A percentile compares a stretch with the other conserved stretches of the same genome.
Conservation (phyloP, 1,140 invertebrate genomes). For the Oreohelix idahoensis region DNA sequence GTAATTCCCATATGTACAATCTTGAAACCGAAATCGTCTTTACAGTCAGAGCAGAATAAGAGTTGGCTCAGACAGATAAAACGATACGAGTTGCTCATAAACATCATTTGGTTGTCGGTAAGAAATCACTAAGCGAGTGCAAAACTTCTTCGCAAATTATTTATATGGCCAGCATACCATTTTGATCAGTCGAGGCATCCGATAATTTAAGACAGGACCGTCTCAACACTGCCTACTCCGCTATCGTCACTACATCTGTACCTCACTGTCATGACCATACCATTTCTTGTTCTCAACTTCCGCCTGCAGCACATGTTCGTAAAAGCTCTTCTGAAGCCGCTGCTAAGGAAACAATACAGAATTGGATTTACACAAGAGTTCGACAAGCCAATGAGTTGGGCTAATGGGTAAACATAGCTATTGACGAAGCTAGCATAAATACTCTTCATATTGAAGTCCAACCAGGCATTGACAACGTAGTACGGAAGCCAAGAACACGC, state of each 20-base stretch:
- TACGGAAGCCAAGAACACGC: constrained; percentile 63
- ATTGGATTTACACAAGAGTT: constrained; percentile 68
- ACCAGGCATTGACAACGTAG: constrained; percentile 59
- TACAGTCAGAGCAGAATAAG: no score
- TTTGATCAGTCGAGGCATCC: no score
- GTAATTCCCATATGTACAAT: no score
- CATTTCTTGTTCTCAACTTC: constrained; percentile 31
- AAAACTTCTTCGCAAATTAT: no score
- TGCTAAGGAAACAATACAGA: constrained; percentile 68
- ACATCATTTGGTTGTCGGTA: no score
- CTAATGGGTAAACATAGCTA: constrained; percentile 70
- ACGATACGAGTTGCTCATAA: no score
- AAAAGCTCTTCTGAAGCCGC: constrained; percentile 64
- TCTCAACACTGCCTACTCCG: constrained; percentile 46
- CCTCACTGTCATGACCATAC: constrained; percentile 38
- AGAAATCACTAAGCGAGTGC: no score
- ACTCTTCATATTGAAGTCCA: constrained; percentile 54
- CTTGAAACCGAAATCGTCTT: no score
- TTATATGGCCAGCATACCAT: no score
- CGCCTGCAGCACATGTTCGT: constrained; percentile 50
- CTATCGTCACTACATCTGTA: constrained; percentile 45
- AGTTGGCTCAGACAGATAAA: no score
- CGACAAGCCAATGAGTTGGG: constrained; percentile 77
- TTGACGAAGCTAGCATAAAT: constrained; percentile 20
- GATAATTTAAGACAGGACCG: constrained; percentile 41